Evolutionary conservation across 2,797 vertebrate species (phyloP).

Genomic region (Myiotriccus ornatus): DNA sequence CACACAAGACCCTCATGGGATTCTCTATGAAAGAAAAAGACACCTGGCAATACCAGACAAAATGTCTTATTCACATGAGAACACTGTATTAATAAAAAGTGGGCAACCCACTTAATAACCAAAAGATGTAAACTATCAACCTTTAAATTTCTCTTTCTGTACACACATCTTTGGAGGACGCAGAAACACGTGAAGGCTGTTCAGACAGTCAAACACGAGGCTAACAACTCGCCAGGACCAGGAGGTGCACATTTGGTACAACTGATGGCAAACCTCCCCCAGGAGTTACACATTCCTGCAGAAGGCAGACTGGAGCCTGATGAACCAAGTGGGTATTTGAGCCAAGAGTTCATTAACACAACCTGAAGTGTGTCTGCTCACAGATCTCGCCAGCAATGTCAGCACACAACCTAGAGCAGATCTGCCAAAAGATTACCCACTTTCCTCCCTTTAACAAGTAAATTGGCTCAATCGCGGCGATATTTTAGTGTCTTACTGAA

Average conservation of each 20-base stretch:
- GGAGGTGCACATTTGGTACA: not conserved
- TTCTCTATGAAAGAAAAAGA: not conserved
- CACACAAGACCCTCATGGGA: not conserved
- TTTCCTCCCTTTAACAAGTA: not conserved
- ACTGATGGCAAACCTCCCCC: not conserved
- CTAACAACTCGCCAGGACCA: not conserved
- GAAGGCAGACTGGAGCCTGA: not conserved
- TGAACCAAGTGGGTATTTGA: not conserved
- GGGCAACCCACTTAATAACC: not conserved
- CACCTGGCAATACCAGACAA: not conserved
- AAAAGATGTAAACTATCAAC: not conserved
- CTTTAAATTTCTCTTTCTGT: not conserved
- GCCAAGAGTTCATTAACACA: not conserved
- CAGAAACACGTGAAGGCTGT: not conserved
- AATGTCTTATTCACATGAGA: not conserved
- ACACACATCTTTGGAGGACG: not conserved
- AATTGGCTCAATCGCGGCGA: not conserved
- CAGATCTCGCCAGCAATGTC: not conserved
- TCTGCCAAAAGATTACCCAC: not conserved
- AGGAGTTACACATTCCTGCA: not conserved
- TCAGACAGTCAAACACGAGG: not conserved
- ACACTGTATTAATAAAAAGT: not conserved
- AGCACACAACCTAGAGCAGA: not conserved
- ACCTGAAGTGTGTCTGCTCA: rapidly evolving
- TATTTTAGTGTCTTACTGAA: not conserved